Conservation (phyloP, 2,113 vertebrate genomes). For the Lophotis ruficrista region DNA sequence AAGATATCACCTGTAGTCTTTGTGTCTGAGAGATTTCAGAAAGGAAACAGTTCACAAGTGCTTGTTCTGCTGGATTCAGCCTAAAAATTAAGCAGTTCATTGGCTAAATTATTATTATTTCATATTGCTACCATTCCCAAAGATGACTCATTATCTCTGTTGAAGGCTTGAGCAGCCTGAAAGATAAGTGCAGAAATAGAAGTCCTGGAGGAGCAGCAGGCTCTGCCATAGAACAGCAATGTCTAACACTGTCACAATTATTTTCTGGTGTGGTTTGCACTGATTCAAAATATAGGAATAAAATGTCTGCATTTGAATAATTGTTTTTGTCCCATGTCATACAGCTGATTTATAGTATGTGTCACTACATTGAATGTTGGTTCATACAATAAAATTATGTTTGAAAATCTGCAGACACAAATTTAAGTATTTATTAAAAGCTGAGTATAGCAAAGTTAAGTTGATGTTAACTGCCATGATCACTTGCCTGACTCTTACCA, state of each 20-base stretch:
- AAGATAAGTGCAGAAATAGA: background rate
- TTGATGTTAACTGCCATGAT: constrained; percentile 63
- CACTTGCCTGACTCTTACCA: constrained; percentile 62
- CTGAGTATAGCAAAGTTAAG: constrained; percentile 64
- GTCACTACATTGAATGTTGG: constrained; percentile 65
- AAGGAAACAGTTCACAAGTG: background rate
- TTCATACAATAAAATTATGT: constrained; percentile 57
- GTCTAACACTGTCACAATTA: constrained; percentile 31
- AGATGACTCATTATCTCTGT: background rate
- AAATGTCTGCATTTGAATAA: constrained; percentile 55
- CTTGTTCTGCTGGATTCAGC: background rate
- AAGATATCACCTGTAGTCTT: background rate
- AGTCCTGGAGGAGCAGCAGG: constrained; percentile 2
- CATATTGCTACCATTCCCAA: background rate
- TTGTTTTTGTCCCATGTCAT: constrained; percentile 20
- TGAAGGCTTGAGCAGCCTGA: background rate
- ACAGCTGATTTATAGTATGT: constrained; percentile 43
- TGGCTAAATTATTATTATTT: background rate
- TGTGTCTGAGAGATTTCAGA: background rate
- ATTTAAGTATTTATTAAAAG: constrained; percentile 59
- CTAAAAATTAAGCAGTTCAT: background rate
- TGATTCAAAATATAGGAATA: constrained; percentile 43
- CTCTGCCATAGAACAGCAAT: constrained; percentile 26
- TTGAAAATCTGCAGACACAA: constrained; percentile 55
- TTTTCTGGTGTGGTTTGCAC: constrained; percentile 61